phyloP scores from a whole-genome alignment of 2,113 vertebrate genomes.

The Nipponia nippon region DNA sequence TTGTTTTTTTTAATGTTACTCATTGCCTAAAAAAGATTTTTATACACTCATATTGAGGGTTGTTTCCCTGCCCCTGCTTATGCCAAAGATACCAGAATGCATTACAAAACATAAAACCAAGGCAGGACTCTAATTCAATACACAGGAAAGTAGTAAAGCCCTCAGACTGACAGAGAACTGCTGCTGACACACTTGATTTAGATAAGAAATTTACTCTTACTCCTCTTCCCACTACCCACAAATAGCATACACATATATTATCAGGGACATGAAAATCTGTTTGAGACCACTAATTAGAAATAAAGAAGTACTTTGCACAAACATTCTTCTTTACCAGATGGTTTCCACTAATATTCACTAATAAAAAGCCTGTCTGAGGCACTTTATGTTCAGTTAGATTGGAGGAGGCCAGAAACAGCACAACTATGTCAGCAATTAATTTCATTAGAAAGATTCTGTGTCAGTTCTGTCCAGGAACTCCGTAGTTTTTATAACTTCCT shows the following conservation, averaged over 20 bases:
- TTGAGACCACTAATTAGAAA: conserved; percentile 15
- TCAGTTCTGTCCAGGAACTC: background rate
- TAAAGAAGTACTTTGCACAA: conserved; percentile 7
- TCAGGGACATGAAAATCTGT: conserved; percentile 31
- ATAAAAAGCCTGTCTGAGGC: conserved; percentile 1
- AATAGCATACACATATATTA: background rate
- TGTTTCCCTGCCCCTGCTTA: background rate
- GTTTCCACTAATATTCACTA: conserved; percentile 16
- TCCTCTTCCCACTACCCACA: background rate
- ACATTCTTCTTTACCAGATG: conserved; percentile 31
- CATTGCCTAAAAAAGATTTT: background rate
- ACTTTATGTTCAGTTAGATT: conserved; percentile 10
- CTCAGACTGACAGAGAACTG: background rate
- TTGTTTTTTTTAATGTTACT: background rate
- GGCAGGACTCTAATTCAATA: background rate
- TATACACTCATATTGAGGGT: background rate
- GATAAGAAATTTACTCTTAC: background rate
- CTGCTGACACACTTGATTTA: background rate
- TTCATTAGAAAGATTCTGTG: background rate
- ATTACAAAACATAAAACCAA: background rate
- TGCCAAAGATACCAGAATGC: background rate
- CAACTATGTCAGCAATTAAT: conserved; percentile 40
- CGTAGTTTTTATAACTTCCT: background rate
- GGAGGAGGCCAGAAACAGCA: conserved; percentile 4
- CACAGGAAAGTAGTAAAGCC: background rate